Conservation (phyloP, 2,797 vertebrate genomes). For the Pogonophryne albipinna region DNA sequence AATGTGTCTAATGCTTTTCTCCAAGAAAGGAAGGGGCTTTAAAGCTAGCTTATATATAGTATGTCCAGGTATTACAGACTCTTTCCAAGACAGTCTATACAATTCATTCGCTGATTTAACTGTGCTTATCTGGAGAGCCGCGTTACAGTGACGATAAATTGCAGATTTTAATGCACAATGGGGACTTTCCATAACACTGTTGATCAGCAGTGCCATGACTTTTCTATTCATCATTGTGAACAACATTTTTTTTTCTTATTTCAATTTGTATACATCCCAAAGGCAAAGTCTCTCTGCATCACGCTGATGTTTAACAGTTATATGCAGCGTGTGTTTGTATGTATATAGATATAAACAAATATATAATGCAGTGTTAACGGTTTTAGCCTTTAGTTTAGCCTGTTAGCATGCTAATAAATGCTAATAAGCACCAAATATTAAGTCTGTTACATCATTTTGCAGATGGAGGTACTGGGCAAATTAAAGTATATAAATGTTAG, state of each 20-base stretch:
- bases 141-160: not conserved
- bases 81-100: not conserved
- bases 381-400: not conserved
- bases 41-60: not conserved
- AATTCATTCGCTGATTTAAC: not conserved
- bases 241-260: too few relatives aligned
- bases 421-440: not conserved
- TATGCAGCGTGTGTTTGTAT: too few relatives aligned
- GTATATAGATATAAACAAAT: too few relatives aligned
- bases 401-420: not conserved
- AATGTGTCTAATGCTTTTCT: not conserved
- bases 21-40: not conserved
- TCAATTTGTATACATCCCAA: too few relatives aligned
- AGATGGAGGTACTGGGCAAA: not conserved
- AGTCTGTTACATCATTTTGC: not conserved
- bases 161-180: not conserved
- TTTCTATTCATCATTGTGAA: too few relatives aligned
- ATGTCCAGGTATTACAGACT: not conserved
- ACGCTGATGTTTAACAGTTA: too few relatives aligned
- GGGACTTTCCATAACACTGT: too few relatives aligned
- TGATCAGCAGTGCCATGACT: too few relatives aligned
- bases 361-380: too few relatives aligned
- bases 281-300: too few relatives aligned
- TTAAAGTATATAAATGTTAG: not conserved
- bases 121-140: not conserved